Evolutionary conservation across 2,797 vertebrate genomes (phyloP).

Genomic region (Pipistrellus pipistrellus): DNA sequence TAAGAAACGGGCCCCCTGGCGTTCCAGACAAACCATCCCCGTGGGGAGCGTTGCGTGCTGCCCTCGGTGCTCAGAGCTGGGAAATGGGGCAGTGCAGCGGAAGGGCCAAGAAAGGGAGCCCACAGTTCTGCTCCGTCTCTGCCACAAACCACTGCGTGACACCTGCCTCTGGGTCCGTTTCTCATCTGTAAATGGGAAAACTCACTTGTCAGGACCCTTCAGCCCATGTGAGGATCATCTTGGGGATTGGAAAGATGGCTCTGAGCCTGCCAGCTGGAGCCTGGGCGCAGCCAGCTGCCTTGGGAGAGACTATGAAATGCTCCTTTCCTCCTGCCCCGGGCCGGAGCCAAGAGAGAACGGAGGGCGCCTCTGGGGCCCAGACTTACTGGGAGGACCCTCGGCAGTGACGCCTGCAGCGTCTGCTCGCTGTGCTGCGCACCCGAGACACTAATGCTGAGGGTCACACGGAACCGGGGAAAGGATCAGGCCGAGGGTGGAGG

Average conservation of each 20-base stretch:
- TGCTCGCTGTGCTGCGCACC: not conserved
- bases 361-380: not conserved
- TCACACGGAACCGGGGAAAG: not conserved
- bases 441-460: not conserved
- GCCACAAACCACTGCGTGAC: conserved; percentile 42
- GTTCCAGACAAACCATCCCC: not conserved
- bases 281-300: not conserved
- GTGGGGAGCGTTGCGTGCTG: not conserved
- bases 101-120: conserved; percentile 29
- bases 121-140: not conserved
- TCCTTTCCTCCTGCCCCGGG: not conserved
- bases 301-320: not conserved
- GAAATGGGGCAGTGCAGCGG: not conserved
- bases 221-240: not conserved
- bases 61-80: not conserved
- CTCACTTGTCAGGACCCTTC: not conserved
- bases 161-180: conserved; percentile 45
- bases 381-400: not conserved
- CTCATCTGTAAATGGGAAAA: conserved; percentile 64
- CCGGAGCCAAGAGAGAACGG: not conserved
- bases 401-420: not conserved
- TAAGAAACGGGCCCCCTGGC: not conserved
- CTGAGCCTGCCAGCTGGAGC: not conserved
- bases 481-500: conserved; percentile 86
- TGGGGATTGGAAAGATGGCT: not conserved